These are phyloP conservation scores for Cladopsammia gracilis DNA, from an alignment of 64 coral and sea anemone species.

Conservation along the genomic window DNA sequence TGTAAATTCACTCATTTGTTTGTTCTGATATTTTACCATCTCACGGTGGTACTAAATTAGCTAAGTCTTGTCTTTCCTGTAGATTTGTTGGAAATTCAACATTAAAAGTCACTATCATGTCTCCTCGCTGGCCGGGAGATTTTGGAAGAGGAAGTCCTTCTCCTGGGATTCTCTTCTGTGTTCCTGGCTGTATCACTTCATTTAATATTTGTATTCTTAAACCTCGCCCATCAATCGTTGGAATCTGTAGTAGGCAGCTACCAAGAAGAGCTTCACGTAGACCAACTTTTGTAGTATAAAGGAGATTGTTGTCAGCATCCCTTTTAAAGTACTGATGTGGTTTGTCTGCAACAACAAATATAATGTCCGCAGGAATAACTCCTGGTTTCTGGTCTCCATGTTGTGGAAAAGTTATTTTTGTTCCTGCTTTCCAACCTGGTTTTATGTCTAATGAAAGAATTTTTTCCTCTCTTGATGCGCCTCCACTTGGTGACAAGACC, in stretches of 20 bases:
- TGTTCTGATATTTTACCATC: neutral
- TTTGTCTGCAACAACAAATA: conserved; percentile 85
- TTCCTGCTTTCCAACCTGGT: conserved; percentile 98
- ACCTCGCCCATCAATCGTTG: conserved; percentile 85
- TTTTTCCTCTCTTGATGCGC: conserved; percentile 64
- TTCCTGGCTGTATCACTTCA: conserved; percentile 95
- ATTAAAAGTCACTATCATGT: conserved; percentile 95
- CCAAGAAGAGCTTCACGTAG: conserved; percentile 92
- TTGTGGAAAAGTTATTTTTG: conserved; percentile 81
- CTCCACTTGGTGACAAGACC: conserved; percentile 48
- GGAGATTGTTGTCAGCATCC: conserved; percentile 94
- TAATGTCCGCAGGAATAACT: conserved; percentile 86
- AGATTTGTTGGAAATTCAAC: conserved; percentile 91
- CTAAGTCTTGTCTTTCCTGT: conserved; percentile 84
- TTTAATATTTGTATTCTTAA: conserved; percentile 77
- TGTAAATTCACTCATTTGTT: neutral
- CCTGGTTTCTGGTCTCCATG: conserved; percentile 86
- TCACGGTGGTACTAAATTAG: neutral
- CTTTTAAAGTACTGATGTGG: conserved; percentile 92
- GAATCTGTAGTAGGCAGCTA: conserved; percentile 65
- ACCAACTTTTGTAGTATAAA: conserved; percentile 88
- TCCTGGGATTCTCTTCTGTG: conserved; percentile 80
- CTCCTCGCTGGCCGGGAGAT: conserved; percentile 66
- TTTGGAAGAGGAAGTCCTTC: conserved; percentile 95
- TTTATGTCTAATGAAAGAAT: conserved; percentile 83